Evolutionary conservation across 2,797 vertebrate genomes (phyloP).

Genomic region (Periparus ater): DNA sequence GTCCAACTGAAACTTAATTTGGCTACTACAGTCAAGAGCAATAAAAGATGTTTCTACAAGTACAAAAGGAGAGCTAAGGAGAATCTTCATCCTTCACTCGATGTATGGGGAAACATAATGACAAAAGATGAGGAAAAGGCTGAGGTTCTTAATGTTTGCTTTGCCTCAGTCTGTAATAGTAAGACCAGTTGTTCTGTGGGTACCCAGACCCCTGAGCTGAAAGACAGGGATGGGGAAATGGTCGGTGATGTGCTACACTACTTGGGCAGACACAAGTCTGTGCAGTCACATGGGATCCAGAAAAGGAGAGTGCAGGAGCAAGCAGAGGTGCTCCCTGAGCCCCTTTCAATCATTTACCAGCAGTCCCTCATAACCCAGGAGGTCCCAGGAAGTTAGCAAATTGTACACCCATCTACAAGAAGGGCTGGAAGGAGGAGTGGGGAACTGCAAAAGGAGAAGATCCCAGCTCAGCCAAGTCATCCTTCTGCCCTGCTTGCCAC

Average conservation of each 20-base stretch:
- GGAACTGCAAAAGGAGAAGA: not conserved
- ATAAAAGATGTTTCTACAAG: not conserved
- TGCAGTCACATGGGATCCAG: not conserved
- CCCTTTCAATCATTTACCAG: not conserved
- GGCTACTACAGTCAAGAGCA: not conserved
- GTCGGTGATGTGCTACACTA: fast-evolving
- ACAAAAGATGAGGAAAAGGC: not conserved
- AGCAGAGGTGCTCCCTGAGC: not conserved
- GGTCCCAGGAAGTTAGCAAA: not conserved
- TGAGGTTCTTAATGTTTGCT: not conserved
- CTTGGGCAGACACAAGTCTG: not conserved
- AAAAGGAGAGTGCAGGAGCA: not conserved
- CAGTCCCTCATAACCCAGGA: not conserved
- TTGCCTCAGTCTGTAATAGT: not conserved
- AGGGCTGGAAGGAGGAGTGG: not conserved
- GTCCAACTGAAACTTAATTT: not conserved
- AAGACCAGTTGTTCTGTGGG: not conserved
- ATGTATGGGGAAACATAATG: not conserved
- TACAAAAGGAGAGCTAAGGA: not conserved
- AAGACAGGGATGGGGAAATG: not conserved
- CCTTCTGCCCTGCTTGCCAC: not conserved
- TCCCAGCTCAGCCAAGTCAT: not conserved
- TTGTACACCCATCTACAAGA: not conserved
- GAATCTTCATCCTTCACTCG: not conserved
- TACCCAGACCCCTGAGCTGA: not conserved